A percentile compares a stretch with the other conserved stretches of the same genome.
Evolutionary conservation across 2,113 vertebrate species (phyloP).

Genomic region (Sinocyclocheilus rhinocerous): DNA sequence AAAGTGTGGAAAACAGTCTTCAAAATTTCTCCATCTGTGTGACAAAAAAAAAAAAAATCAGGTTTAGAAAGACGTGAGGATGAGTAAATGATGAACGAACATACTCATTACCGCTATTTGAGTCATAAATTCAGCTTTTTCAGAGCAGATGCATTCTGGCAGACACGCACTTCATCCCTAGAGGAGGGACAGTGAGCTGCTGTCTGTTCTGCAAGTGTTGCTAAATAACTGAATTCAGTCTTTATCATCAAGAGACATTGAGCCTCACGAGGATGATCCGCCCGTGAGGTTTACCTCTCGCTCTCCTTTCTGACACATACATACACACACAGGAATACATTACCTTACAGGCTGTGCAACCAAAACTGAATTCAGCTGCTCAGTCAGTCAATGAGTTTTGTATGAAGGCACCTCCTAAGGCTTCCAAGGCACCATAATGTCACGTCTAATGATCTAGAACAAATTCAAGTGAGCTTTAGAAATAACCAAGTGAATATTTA

Average conservation of each 20-base stretch:
- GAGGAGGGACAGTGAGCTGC: constrained; percentile 6
- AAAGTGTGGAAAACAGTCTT: not conserved
- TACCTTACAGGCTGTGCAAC: not conserved
- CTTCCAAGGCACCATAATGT: not conserved
- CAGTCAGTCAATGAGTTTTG: not conserved
- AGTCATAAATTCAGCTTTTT: constrained; percentile 10
- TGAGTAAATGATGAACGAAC: not conserved
- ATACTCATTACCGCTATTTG: not conserved
- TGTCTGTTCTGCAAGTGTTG: constrained; percentile 38
- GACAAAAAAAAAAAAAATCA: not conserved
- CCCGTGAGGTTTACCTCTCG: constrained; percentile 18
- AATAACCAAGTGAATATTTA: not conserved
- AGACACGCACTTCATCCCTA: constrained; percentile 11
- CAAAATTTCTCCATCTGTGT: not conserved
- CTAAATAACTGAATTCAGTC: constrained; percentile 42
- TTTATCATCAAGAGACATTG: constrained; percentile 27
- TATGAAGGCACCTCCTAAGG: not conserved
- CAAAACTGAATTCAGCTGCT: not conserved
- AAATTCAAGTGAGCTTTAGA: not conserved
- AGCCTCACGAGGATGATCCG: not conserved
- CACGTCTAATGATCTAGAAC: constrained; percentile 6
- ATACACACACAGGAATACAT: not conserved
- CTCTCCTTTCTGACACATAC: constrained; percentile 7
- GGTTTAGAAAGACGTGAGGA: not conserved
- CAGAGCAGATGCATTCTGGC: not conserved